These are phyloP conservation scores for Alentia gelatinosa DNA, from an alignment of 2,888 invertebrate genomes.

Conservation along the genomic window DNA sequence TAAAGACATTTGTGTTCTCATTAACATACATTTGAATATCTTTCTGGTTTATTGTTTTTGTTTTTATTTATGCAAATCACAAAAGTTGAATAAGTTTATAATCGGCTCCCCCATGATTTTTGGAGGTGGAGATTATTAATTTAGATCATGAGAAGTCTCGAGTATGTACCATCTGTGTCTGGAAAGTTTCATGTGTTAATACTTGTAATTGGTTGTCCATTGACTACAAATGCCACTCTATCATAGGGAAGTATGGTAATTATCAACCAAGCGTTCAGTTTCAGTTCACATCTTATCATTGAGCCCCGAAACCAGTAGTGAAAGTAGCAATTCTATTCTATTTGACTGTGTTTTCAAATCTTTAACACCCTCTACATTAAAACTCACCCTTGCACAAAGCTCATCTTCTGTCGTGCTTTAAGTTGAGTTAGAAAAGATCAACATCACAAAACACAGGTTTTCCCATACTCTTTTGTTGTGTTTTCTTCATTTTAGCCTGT, in stretches of 20 bases:
- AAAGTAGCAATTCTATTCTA: not conserved
- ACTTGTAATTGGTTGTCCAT: not conserved
- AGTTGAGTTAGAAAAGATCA: not conserved
- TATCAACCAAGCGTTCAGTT: not conserved
- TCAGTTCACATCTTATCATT: not conserved
- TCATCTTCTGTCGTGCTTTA: not conserved
- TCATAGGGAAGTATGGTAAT: conserved; percentile 1
- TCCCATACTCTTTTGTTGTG: too few relatives aligned
- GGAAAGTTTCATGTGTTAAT: not conserved
- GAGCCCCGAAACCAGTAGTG: not conserved
- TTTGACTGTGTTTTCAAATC: not conserved
- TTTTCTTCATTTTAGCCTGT: too few relatives aligned
- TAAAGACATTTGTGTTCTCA: not conserved
- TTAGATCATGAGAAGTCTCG: not conserved
- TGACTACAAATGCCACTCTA: not conserved
- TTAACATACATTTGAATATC: not conserved
- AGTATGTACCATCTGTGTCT: not conserved
- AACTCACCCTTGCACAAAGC: not conserved
- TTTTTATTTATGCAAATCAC: not conserved
- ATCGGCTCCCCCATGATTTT: not conserved
- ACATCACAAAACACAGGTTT: not conserved
- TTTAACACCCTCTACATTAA: not conserved
- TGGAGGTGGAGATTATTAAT: not conserved
- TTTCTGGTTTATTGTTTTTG: not conserved
- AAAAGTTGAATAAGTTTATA: not conserved